Evolutionary conservation across 1,140 invertebrate genomes (phyloP).

Genomic region (Vollenhovia emeryi): DNA sequence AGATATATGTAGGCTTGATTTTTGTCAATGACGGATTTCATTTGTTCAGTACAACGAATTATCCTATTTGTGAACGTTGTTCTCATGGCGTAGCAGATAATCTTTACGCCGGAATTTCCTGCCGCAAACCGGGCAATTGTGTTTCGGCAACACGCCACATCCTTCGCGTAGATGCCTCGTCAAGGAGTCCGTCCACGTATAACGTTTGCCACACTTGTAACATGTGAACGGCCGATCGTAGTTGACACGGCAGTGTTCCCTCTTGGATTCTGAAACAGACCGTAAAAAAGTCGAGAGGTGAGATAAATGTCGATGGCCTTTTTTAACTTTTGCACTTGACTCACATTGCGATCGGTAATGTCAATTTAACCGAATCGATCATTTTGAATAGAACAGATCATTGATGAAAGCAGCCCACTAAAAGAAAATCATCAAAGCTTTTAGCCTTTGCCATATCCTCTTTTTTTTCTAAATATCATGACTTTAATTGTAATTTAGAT

Average conservation of each 20-base stretch:
- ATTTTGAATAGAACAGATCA: slow-evolving; percentile 1
- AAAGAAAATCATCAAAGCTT: background rate
- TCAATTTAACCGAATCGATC: slow-evolving; percentile 10
- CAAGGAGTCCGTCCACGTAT: slow-evolving; percentile 87
- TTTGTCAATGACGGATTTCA: background rate
- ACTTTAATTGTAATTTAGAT: background rate
- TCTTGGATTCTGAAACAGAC: slow-evolving; percentile 74
- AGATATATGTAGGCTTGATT: background rate
- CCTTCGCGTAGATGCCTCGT: slow-evolving; percentile 88
- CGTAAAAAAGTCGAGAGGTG: slow-evolving; percentile 53
- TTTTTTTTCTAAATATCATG: background rate
- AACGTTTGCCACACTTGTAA: slow-evolving; percentile 87
- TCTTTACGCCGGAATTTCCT: slow-evolving; percentile 74
- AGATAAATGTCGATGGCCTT: slow-evolving; percentile 29
- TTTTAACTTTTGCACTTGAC: slow-evolving; percentile 12
- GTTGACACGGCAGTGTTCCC: slow-evolving; percentile 71
- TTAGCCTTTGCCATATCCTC: background rate
- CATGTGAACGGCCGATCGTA: slow-evolving; percentile 85
- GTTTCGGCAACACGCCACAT: slow-evolving; percentile 80
- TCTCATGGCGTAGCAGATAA: slow-evolving; percentile 73
- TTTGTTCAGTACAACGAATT: background rate
- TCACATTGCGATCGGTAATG: background rate
- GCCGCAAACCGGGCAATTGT: slow-evolving; percentile 73
- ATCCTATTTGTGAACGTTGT: slow-evolving; percentile 70
- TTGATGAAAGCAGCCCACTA: background rate